A percentile compares a stretch with the other conserved stretches of the same genome.
Conservation (phyloP, 1,140 invertebrate species). For the Bathynomus jamesi region DNA sequence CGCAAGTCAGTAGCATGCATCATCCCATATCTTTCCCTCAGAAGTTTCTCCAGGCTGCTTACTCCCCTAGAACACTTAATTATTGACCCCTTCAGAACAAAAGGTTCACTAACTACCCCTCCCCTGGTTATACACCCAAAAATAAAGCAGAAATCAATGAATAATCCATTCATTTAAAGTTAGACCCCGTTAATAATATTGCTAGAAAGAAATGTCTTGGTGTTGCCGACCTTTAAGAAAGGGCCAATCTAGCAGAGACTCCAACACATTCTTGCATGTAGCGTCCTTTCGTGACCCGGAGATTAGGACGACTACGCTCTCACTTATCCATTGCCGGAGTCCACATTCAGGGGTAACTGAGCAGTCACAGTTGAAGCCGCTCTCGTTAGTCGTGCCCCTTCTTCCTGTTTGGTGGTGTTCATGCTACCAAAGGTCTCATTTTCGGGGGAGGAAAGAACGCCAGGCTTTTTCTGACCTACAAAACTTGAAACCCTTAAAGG, state of each 20-base stretch:
- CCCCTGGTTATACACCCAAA: too few relatives aligned
- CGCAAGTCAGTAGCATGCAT: too few relatives aligned
- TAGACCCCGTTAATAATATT: background rate
- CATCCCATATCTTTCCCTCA: too few relatives aligned
- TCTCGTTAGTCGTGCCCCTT: background rate
- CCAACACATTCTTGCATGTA: background rate
- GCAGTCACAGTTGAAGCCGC: background rate
- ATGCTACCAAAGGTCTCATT: background rate
- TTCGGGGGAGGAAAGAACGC: background rate
- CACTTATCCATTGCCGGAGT: background rate
- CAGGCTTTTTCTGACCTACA: background rate
- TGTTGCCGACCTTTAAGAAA: background rate
- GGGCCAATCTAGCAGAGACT: background rate
- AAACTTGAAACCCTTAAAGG: background rate
- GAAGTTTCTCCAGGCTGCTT: too few relatives aligned
- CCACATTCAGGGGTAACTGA: background rate
- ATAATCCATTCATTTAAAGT: background rate
- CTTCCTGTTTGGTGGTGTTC: background rate
- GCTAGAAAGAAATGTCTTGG: background rate
- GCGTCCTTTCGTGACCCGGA: background rate
- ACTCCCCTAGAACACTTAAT: too few relatives aligned
- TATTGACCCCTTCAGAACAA: too few relatives aligned
- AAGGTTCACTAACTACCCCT: too few relatives aligned
- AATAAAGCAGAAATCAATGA: too few relatives aligned
- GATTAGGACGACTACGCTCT: background rate